Evolutionary conservation across 2,888 invertebrate species (phyloP), one percentile per base, ranked within the genome.

Genomic region (Netelia inedita): DNA sequence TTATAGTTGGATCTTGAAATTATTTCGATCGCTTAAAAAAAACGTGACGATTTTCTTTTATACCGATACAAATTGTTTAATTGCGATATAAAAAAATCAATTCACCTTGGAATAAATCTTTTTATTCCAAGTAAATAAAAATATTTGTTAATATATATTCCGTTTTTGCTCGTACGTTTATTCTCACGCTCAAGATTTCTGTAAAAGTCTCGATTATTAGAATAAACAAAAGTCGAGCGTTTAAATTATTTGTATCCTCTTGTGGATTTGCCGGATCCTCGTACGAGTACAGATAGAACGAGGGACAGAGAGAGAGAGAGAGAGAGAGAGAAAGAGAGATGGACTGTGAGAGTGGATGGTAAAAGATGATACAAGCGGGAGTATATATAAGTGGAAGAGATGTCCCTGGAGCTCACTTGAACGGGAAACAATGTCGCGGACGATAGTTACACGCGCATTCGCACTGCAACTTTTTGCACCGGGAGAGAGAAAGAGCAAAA

Each of bases 381-480:
- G 79, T 72, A 41, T 68, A 68, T 68, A 66, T 66, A 73, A 73
- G 66, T 82, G 72, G 82, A 76, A 57, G 46, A 68, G 57, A 59
- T 59, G 28, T 82, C 76, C 50, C 21, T 21, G 66, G 71, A 57
- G 74, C 79, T 68, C 46, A 23, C 55, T 79, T 53, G 72, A 75
- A 72, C 85, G 85, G 79, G 71, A 75, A 85, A 85, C 85, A 85
- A 85, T 82, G 82, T 79, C 82, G 43, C 50, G 79, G 28, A 79
- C 59, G 81, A 82, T 82, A 74, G 79, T 69, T 79, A 82, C 81
- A 85, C 78, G 79, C 81, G 71, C 81, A 78, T 85, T 79, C 81
- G 74, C 81, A 71, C 81, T 74, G 82, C 84, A 74, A 82, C 81
- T 85, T 85, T 79, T 85, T 85, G 23, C 65, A 10, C 16, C 50